Evolutionary conservation across 2,888 invertebrate genomes (phyloP).

Genomic region (Agonum fuliginosum): DNA sequence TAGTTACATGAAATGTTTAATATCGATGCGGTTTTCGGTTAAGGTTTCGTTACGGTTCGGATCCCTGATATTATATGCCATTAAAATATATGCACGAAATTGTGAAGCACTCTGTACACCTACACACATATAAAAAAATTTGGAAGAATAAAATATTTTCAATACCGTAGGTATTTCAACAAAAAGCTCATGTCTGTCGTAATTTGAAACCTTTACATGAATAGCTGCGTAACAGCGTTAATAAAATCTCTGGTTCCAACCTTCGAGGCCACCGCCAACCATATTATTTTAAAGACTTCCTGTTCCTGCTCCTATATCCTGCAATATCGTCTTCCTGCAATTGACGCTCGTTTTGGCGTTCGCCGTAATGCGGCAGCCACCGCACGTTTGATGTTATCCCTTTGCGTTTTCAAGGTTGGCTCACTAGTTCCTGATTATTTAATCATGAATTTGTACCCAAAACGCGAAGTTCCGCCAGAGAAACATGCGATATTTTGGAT

Average conservation of each 20-base stretch:
- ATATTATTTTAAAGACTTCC: slow-evolving; percentile 25
- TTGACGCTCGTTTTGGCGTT: not conserved
- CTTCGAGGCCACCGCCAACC: not conserved
- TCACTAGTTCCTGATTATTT: slow-evolving; percentile 23
- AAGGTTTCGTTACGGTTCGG: too few relatives aligned
- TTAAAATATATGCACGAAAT: too few relatives aligned
- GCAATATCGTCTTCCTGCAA: not conserved
- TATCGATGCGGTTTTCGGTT: too few relatives aligned
- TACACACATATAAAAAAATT: too few relatives aligned
- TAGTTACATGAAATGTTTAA: too few relatives aligned
- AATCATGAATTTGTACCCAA: slow-evolving; percentile 32
- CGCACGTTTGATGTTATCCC: not conserved
- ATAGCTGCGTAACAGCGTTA: not conserved
- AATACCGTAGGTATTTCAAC: too few relatives aligned
- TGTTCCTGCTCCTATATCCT: not conserved
- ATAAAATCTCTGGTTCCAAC: not conserved
- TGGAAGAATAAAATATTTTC: too few relatives aligned
- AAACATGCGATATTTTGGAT: slow-evolving; percentile 10
- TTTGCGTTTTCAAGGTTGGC: slow-evolving; percentile 12
- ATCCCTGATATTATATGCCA: too few relatives aligned
- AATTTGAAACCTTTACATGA: too few relatives aligned
- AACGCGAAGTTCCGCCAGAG: slow-evolving; percentile 7
- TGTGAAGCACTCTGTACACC: too few relatives aligned
- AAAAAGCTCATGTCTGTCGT: too few relatives aligned
- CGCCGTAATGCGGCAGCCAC: not conserved